Evolutionary conservation across 2,888 invertebrate species (phyloP), one percentile per base, ranked within the genome.

Genomic region (Oxyscelio sp.): DNA sequence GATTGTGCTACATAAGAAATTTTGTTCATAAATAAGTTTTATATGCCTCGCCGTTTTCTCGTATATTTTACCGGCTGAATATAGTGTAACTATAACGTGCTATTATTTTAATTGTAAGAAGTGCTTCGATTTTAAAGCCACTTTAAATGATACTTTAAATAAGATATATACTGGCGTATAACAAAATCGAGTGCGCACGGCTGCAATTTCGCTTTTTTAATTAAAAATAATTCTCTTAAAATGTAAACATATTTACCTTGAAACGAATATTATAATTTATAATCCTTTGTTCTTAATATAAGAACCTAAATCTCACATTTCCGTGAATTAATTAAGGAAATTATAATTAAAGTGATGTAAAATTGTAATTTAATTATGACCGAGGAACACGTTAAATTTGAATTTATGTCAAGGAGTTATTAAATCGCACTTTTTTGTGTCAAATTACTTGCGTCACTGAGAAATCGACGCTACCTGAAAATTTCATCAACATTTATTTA

Each of bases 71-170:
- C 48, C 38, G 24, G 50, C 52, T 52, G 45, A 45, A 50, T 58
- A 65, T 27, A 73, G 63, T 73, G 66, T 31, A 73, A 66, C 34
- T 66, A 59, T 66, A 73, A 73, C 66, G 24, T 80, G 66, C 66
- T 58, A 80, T 80, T 80, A 80, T 59, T 80, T 73, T 73, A 73
- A 80, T 73, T 80, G 65, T 73, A 79, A 58, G 59, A 50, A 79
- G 65, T 40, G 61, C 38, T 38, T 63, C 63, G 27, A 63, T 54
- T 56, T 79, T 70, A 22, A 63, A 70, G 54, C 70, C 63, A 63
- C 56, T 79, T 56, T 43, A 63, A 79, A 70, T 63, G 70, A 79
- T 70, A 70, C 68, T 54, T 78, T 40, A 50, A 78, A 61, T 78
- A 68, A 61, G 40, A 68, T 17, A 52, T 61, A 50, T 6, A 40